A percentile compares a stretch with the other conserved stretches of the same genome.
phyloP scores from a whole-genome alignment of 2,888 invertebrate genomes.

The Halocaridina rubra region DNA sequence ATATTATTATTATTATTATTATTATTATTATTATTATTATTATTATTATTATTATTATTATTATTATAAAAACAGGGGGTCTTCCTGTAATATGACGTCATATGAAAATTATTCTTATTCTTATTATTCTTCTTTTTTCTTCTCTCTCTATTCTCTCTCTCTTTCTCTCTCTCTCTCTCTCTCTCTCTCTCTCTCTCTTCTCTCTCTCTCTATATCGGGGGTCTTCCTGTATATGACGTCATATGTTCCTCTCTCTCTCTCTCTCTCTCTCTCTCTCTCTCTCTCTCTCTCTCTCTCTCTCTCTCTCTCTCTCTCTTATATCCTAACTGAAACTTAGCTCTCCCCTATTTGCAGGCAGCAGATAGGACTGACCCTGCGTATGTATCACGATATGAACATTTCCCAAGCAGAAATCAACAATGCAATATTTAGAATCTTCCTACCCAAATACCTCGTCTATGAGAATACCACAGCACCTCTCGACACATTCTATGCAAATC shows the following conservation, averaged over 20 bases:
- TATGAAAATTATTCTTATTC: too few relatives aligned
- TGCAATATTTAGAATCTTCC: slow-evolving; percentile 27
- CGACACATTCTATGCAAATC: slow-evolving; percentile 16
- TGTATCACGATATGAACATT: slow-evolving; percentile 40
- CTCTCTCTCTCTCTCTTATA: too few relatives aligned
- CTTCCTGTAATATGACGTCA: too few relatives aligned
- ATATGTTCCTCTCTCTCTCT: too few relatives aligned
- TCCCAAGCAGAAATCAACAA: slow-evolving; percentile 34
- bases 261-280: too few relatives aligned
- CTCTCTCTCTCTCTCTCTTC: background rate
- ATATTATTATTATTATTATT: background rate
- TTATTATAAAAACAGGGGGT: too few relatives aligned
- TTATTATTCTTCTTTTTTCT: too few relatives aligned
- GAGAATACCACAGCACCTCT: background rate
- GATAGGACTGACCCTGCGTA: slow-evolving; percentile 18
- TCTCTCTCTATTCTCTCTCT: too few relatives aligned
- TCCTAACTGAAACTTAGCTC: background rate
- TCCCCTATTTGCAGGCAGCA: background rate
- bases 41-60: background rate
- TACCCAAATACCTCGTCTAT: slow-evolving; percentile 34
- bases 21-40: background rate
- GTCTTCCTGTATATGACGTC: too few relatives aligned
- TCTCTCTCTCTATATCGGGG: too few relatives aligned
- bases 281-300: too few relatives aligned
- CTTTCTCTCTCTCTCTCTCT: background rate